Evolutionary conservation across 2,888 invertebrate species (phyloP), one percentile per base, ranked within the genome.

Genomic region (Miltochrista miniata): DNA sequence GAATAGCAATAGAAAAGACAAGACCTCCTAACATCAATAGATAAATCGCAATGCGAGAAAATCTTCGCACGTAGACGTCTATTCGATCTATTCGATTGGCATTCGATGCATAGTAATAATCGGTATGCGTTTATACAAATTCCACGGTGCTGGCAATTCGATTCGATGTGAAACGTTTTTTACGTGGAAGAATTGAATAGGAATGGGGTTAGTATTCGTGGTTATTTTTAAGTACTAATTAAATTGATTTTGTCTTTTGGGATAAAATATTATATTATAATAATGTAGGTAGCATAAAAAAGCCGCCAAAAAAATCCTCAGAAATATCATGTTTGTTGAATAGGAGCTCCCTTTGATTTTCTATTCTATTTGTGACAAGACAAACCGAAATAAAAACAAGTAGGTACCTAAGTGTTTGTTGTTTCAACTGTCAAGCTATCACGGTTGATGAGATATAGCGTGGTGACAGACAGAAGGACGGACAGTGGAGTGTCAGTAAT

Each of bases 61-160:
- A 76, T 74, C 72, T 67, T 73, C 64, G 70, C 77, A 77, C 79
- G 77, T 78, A 59, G 29, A 33, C 64, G 40, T 59, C 59, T 64
- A 67, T 49, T 47, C 48, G 51, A 59, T 48, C 58, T 56, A 57
- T 74, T 72, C 71, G 64, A 69, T 70, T 59, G 75, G 73, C 61
- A 80, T 77, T 79, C 76, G 74, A 75, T 80, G 81, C 81, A 83
- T 81, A 83, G 76, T 81, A 78, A 77, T 79, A 80, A 78, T 78
- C 75, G 81, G 81, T 76, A 82, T 81, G 80, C 83, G 81, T 76
- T 83, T 81, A 84, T 83, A 82, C 74, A 80, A 79, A 79, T 82
- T 77, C 77, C 75, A 61, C 57, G 61, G 57, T 75, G 64, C 70
- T 67, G 67, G 70, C 64, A 49, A 65, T 70, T 72, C 72, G 59